Percentiles rank a stretch among this genome's conserved stretches.
phyloP scores from a whole-genome alignment of 1,140 invertebrate genomes.

The Lucilia sericata region DNA sequence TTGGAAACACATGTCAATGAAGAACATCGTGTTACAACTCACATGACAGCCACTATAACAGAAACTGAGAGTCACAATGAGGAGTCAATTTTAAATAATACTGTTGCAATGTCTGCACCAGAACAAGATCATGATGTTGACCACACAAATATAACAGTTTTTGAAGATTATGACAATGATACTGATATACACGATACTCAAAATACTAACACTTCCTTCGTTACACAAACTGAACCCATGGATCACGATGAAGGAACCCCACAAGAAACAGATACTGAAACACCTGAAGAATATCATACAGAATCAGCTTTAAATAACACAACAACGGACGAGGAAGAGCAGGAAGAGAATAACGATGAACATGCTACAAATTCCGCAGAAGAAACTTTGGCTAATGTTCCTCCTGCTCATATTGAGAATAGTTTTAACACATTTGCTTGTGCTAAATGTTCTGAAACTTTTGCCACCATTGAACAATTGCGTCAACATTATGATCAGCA shows the following conservation, averaged over 20 bases:
- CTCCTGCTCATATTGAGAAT: neutral
- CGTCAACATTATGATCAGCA: conserved; percentile 46
- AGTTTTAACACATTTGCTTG: conserved; percentile 46
- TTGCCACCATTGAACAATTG: conserved; percentile 40
- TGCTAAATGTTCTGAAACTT: conserved; percentile 48
- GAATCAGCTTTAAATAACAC: neutral
- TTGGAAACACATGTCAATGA: neutral
- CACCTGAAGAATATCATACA: neutral
- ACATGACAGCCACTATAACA: neutral
- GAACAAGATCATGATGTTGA: neutral
- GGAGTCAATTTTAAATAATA: neutral
- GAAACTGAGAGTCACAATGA: neutral
- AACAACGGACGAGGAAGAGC: neutral
- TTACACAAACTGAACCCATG: neutral
- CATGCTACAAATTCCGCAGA: conserved; percentile 29
- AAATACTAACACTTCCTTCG: too few relatives aligned
- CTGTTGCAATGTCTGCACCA: neutral
- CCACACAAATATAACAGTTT: neutral
- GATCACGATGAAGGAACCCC: neutral
- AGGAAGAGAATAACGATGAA: neutral
- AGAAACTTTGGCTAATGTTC: neutral
- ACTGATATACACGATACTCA: neutral
- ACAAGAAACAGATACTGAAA: neutral
- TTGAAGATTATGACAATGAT: conserved; percentile 36
- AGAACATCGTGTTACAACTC: neutral